Percentiles rank a stretch among this genome's conserved stretches.
These are phyloP conservation scores for Corticium candelabrum DNA, from an alignment of 37 sponge, comb jelly and placozoan species.

Conservation along the genomic window DNA sequence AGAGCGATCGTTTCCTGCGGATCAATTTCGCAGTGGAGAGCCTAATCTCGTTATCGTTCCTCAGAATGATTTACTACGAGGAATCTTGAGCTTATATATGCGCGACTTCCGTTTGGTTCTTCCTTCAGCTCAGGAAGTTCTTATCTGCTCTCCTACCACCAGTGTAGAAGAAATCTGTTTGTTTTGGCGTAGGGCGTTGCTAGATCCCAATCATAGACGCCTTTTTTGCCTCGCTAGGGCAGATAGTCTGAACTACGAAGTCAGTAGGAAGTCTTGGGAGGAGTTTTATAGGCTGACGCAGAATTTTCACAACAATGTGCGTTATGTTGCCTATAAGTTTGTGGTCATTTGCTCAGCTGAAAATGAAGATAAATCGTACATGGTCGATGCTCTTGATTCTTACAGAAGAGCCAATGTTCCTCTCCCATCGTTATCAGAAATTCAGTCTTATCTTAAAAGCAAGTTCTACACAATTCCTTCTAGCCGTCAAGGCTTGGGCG, in stretches of 20 bases:
- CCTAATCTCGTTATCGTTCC: not conserved
- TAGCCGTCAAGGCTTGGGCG: no score
- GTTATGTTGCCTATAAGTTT: no score
- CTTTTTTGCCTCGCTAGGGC: not conserved
- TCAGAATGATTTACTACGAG: not conserved
- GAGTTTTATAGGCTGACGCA: not conserved
- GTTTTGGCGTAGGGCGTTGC: slow-evolving; percentile 1
- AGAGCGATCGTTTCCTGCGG: not conserved
- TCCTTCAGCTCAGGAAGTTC: not conserved
- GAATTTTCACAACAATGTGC: not conserved
- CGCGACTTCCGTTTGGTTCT: not conserved
- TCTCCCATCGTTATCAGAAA: not conserved
- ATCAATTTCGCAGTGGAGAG: not conserved
- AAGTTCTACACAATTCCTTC: not conserved
- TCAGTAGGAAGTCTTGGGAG: not conserved
- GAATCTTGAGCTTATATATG: not conserved
- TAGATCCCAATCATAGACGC: not conserved
- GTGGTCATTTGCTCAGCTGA: not conserved
- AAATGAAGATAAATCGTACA: not conserved
- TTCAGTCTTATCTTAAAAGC: not conserved
- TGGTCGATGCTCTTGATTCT: not conserved
- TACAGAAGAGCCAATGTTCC: not conserved
- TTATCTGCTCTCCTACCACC: not conserved
- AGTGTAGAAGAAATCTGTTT: not conserved
- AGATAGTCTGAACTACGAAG: not conserved